phyloP scores from a whole-genome alignment of 2,888 invertebrate species.

The Tetheella fluctuosa region DNA sequence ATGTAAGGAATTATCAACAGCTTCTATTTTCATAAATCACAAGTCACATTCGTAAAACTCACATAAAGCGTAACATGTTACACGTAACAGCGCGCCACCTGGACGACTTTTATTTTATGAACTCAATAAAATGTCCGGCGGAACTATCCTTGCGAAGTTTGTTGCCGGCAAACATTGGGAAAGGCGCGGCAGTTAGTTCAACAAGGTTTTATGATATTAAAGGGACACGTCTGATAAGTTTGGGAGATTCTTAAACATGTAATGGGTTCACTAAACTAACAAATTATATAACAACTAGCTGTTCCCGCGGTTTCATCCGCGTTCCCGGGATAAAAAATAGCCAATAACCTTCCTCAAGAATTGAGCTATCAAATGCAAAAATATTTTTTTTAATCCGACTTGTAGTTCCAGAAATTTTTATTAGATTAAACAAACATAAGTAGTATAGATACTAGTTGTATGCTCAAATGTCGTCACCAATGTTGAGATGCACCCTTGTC shows the following conservation, averaged over 20 bases:
- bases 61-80: slow-evolving; percentile 25
- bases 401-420: no score
- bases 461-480: no score
- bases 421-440: no score
- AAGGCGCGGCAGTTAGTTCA: background rate
- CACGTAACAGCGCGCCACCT: slow-evolving; percentile 28
- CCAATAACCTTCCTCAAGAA: no score
- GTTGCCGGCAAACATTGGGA: slow-evolving; percentile 13
- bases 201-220: slow-evolving; percentile 11
- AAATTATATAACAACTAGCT: no score
- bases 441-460: no score
- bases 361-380: no score
- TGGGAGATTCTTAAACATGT: background rate
- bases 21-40: background rate
- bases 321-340: no score
- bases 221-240: background rate
- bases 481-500: no score
- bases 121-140: slow-evolving; percentile 51
- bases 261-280: no score
- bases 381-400: no score
- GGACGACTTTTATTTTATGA: slow-evolving; percentile 55
- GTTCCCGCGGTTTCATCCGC: no score
- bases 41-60: slow-evolving; percentile 10
- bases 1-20: background rate
- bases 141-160: slow-evolving; percentile 38